Evolutionary conservation across 2,888 invertebrate species (phyloP).

Genomic region (Bombylius discolor): DNA sequence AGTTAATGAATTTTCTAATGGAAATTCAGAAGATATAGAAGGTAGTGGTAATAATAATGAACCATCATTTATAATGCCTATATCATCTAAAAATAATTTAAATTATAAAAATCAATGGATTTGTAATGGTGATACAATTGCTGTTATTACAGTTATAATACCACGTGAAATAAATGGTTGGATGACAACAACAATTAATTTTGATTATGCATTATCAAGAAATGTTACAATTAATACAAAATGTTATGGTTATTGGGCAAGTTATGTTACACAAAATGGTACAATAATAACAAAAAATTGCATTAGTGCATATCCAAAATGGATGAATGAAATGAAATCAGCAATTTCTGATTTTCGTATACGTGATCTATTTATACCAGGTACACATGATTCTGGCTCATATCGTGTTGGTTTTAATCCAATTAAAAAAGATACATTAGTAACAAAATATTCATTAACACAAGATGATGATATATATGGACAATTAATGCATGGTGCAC

Average conservation of each 20-base stretch:
- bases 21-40: not conserved
- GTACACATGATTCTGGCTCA: conserved; percentile 56
- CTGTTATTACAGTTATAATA: conserved; percentile 25
- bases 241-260: conserved; percentile 36
- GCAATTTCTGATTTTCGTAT: conserved; percentile 38
- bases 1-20: not conserved
- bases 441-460: conserved; percentile 40
- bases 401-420: conserved; percentile 37
- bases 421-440: conserved; percentile 28
- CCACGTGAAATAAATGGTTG: conserved; percentile 25
- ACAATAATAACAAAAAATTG: conserved; percentile 36
- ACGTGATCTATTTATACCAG: conserved; percentile 49
- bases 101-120: conserved; percentile 19
- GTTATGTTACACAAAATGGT: conserved; percentile 28
- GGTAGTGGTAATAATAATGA: conserved; percentile 1
- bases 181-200: conserved; percentile 32
- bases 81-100: not conserved
- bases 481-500: conserved; percentile 46
- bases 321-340: conserved; percentile 43
- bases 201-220: conserved; percentile 23
- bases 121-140: conserved; percentile 24
- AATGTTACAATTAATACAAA: conserved; percentile 24
- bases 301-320: conserved; percentile 40
- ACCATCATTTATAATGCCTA: not conserved
- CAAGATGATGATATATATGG: conserved; percentile 45